These are phyloP conservation scores for Brachymystax lenok DNA, from an alignment of 2,797 vertebrate genomes.

Conservation along the genomic window DNA sequence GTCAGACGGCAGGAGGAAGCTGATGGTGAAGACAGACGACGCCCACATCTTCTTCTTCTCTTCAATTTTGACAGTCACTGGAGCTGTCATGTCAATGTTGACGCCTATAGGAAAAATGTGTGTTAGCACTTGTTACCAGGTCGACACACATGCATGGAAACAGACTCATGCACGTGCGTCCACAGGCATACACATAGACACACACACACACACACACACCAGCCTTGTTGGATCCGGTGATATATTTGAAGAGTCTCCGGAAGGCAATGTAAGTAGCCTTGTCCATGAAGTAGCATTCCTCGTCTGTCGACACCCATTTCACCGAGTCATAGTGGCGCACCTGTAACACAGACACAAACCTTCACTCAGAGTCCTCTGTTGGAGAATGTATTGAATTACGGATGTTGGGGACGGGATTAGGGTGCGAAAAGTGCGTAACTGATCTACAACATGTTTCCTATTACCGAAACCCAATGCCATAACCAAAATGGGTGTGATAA, in stretches of 20 bases:
- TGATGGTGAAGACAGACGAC: constrained; percentile 48
- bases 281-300: constrained; percentile 48
- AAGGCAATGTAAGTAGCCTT: constrained; percentile 46
- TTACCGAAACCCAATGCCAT: too few relatives aligned
- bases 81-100: constrained; percentile 72
- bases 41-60: constrained; percentile 16
- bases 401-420: background rate
- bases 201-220: constrained; percentile 42
- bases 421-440: background rate
- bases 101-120: constrained; percentile 46
- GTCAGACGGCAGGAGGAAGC: constrained; percentile 72
- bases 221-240: constrained; percentile 62
- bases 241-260: constrained; percentile 69
- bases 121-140: background rate
- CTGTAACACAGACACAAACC: constrained; percentile 48
- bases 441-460: too few relatives aligned
- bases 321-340: constrained; percentile 67
- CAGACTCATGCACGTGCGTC: background rate
- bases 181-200: too few relatives aligned
- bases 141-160: constrained; percentile 5
- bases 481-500: too few relatives aligned
- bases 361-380: background rate
- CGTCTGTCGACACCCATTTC: constrained; percentile 69
- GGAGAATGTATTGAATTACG: background rate
- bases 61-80: constrained; percentile 59